These are phyloP conservation scores for Apodemia hepburni DNA, from an alignment of 2,888 invertebrate species.

Conservation along the genomic window DNA sequence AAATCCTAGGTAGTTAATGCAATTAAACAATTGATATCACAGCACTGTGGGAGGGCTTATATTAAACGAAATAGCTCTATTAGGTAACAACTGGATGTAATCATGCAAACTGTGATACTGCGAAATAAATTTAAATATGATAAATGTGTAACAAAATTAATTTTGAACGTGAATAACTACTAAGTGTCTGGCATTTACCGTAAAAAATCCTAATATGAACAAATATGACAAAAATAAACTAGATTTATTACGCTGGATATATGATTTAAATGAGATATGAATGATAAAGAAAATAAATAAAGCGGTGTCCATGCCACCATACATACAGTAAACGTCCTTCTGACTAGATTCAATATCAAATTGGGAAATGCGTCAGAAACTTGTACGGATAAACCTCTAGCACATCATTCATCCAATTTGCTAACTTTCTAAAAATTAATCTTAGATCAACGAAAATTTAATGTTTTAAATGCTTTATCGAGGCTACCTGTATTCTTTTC, in stretches of 20 bases:
- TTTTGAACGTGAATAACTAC: neutral
- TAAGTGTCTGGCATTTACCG: neutral
- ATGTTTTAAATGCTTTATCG: neutral
- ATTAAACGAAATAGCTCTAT: no score
- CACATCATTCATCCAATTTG: no score
- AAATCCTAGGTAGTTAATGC: no score
- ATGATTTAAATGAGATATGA: conserved; percentile 9
- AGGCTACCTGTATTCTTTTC: neutral
- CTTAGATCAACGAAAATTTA: no score
- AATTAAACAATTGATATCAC: no score
- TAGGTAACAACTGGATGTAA: neutral
- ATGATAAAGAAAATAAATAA: conserved; percentile 36
- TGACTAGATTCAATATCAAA: conserved; percentile 88
- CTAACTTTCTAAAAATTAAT: no score
- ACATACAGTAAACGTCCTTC: conserved; percentile 89
- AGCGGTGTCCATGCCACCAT: conserved; percentile 71
- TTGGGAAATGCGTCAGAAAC: no score
- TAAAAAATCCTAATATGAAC: neutral
- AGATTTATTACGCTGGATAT: neutral
- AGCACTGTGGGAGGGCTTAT: no score
- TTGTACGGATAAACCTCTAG: conserved; percentile 70
- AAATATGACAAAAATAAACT: neutral
- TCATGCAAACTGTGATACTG: neutral
- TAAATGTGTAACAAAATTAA: neutral
- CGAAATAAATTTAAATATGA: conserved; percentile 13